These are phyloP conservation scores for Hypomesus transpacificus DNA, from an alignment of 2,113 vertebrate genomes.

Conservation along the genomic window DNA sequence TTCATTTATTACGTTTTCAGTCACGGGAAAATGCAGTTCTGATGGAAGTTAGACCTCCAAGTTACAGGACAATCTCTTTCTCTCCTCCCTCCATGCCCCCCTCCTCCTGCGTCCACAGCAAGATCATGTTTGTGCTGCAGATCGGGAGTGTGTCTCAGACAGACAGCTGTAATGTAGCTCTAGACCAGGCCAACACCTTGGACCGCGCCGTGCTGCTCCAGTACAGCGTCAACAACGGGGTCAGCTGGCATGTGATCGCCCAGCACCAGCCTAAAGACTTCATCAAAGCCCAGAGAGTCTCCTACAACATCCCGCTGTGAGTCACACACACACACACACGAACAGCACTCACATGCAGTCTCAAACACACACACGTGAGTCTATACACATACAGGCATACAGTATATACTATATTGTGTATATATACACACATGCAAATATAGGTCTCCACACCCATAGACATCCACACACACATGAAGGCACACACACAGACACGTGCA, in stretches of 20 bases:
- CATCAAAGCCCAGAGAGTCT: slow-evolving; percentile 95
- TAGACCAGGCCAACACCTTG: slow-evolving; percentile 84
- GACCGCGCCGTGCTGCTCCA: slow-evolving; percentile 95
- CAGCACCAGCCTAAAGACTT: slow-evolving; percentile 99
- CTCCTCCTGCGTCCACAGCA: slow-evolving; percentile 71
- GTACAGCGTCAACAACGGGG: slow-evolving; percentile 94
- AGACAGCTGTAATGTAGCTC: slow-evolving; percentile 94
- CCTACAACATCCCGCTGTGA: slow-evolving; percentile 97
- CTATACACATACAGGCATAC: neutral
- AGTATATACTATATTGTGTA: neutral
- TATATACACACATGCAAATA: slow-evolving; percentile 4
- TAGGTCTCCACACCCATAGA: neutral
- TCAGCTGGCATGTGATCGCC: slow-evolving; percentile 96
- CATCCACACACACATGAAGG: neutral
- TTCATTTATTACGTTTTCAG: neutral
- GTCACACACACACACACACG: slow-evolving; percentile 46
- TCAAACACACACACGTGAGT: neutral
- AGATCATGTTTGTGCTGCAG: slow-evolving; percentile 99
- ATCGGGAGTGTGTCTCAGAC: slow-evolving; percentile 93
- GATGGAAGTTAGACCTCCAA: neutral
- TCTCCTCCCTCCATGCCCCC: slow-evolving; percentile 2
- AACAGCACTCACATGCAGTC: neutral
- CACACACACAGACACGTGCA: neutral
- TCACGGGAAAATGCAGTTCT: neutral
- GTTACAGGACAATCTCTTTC: neutral